These are phyloP conservation scores for Odontothrips loti DNA, from an alignment of 2,888 invertebrate genomes.

Conservation along the genomic window DNA sequence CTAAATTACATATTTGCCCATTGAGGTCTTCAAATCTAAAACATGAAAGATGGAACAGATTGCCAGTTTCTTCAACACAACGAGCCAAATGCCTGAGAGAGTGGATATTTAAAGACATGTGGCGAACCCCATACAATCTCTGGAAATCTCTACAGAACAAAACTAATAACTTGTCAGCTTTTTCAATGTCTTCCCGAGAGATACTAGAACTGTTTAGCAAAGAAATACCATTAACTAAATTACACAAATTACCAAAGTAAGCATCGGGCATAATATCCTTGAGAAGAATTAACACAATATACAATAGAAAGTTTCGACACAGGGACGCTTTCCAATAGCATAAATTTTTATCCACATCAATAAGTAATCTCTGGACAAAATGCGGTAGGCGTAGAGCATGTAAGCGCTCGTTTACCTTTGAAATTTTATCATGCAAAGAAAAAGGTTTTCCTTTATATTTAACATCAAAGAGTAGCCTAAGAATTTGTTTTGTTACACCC, in stretches of 20 bases:
- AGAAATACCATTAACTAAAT: background rate
- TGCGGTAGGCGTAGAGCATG: conserved; percentile 27
- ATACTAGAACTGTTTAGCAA: background rate
- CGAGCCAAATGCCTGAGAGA: conserved; percentile 34
- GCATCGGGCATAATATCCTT: conserved; percentile 33
- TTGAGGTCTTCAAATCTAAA: background rate
- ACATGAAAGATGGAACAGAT: background rate
- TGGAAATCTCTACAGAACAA: background rate
- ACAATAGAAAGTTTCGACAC: conserved; percentile 33
- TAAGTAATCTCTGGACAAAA: conserved; percentile 36
- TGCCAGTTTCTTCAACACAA: background rate
- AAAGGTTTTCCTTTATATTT: conserved; percentile 21
- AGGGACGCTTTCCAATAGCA: conserved; percentile 38
- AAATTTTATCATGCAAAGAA: background rate
- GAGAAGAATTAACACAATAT: conserved; percentile 33
- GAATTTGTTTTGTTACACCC: conserved; percentile 35
- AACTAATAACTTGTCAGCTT: background rate
- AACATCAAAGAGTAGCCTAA: conserved; percentile 34
- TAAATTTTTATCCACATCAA: conserved; percentile 32
- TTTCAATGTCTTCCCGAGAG: background rate
- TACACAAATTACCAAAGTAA: conserved; percentile 31
- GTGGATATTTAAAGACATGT: conserved; percentile 35
- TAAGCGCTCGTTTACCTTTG: background rate
- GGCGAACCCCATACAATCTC: background rate
- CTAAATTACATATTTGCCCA: background rate